phyloP scores from a whole-genome alignment of 2,888 invertebrate genomes.

The Orthonevra nobilis region DNA sequence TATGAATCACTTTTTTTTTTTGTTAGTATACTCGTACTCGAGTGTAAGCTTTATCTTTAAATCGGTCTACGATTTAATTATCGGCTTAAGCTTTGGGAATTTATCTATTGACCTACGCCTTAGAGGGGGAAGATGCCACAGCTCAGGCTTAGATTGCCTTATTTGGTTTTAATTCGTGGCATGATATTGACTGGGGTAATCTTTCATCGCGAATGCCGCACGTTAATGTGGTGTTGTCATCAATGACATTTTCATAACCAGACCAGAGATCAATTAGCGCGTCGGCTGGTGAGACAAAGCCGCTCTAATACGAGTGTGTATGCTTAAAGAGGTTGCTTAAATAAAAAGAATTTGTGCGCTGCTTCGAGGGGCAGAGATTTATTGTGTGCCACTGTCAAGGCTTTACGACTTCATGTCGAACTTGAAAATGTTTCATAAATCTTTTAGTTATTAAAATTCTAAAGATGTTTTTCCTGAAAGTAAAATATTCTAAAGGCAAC shows the following conservation, averaged over 20 bases:
- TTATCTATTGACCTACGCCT: constrained; percentile 32
- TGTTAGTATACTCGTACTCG: not conserved
- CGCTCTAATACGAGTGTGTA: too few species aligned
- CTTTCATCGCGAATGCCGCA: too few species aligned
- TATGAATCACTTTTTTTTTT: constrained; percentile 13
- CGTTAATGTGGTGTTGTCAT: not conserved
- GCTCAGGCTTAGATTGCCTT: not conserved
- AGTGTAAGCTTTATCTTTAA: constrained; percentile 13
- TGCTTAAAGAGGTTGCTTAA: too few species aligned
- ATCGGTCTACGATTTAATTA: constrained; percentile 20
- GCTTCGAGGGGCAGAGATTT: too few species aligned
- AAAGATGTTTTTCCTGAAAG: too few species aligned
- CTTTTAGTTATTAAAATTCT: too few species aligned
- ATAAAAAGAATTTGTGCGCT: too few species aligned
- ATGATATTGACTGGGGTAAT: not conserved
- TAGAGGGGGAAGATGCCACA: not conserved
- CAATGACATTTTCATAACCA: constrained; percentile 17
- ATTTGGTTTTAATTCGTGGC: not conserved
- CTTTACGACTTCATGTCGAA: too few species aligned
- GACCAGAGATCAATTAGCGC: constrained; percentile 13
- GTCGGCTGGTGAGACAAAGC: not conserved
- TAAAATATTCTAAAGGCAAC: too few species aligned
- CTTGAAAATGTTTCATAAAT: too few species aligned
- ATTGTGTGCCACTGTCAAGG: too few species aligned
- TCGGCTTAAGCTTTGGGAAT: constrained; percentile 9